Conservation (phyloP, 1,140 invertebrate genomes). For the Amphibalanus amphitrite region DNA sequence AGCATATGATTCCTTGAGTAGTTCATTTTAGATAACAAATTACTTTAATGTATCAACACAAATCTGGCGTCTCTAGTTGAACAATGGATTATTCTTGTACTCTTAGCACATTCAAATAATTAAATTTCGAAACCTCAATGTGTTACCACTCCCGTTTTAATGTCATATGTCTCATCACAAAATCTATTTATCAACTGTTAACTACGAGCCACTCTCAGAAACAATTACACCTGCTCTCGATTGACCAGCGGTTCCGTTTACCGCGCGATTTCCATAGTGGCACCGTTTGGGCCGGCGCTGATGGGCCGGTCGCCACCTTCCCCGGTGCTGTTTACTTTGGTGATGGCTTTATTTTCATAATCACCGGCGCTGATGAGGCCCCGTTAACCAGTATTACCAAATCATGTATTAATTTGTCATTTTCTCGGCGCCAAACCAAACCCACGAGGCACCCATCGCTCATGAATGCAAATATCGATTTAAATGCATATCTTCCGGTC, state of each 20-base stretch:
- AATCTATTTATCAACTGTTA: too few relatives aligned
- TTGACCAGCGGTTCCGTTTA: neutral
- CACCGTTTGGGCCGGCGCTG: neutral
- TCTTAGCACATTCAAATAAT: too few relatives aligned
- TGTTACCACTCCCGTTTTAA: too few relatives aligned
- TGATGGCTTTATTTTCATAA: neutral
- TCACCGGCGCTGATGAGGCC: neutral
- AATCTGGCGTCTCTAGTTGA: too few relatives aligned
- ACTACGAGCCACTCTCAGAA: neutral
- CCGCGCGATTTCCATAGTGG: neutral
- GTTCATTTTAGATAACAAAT: too few relatives aligned
- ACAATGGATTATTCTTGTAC: too few relatives aligned
- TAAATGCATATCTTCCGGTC: constrained; percentile 1
- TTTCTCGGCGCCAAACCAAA: neutral
- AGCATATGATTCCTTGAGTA: too few relatives aligned
- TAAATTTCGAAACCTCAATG: too few relatives aligned
- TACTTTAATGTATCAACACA: too few relatives aligned
- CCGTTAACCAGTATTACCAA: neutral
- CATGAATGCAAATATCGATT: constrained; percentile 1
- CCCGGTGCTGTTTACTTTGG: neutral
- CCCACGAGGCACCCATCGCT: neutral
- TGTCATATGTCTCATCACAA: too few relatives aligned
- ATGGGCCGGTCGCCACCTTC: neutral
- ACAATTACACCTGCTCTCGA: neutral
- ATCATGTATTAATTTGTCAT: neutral